Evolutionary conservation across 2,888 invertebrate species (phyloP), one percentile per base, ranked within the genome.

Genomic region (Chloroclysta siterata): DNA sequence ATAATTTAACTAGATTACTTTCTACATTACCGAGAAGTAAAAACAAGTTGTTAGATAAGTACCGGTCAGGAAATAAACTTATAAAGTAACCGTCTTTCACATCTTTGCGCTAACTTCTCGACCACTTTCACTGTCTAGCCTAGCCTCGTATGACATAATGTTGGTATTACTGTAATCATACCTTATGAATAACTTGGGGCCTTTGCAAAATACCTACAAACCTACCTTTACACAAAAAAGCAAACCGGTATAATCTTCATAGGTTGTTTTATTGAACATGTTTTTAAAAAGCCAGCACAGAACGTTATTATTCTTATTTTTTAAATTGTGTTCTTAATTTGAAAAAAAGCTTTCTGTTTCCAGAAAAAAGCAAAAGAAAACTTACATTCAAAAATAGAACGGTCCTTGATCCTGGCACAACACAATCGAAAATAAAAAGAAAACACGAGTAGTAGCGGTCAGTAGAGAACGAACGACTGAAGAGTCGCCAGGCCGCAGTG

Each of bases 401-500:
- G 75, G 73, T 76, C 77, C 77, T 73, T 71, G 79, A 71, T 76
- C 78, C 81, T 81, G 82, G 81, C 80, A 84, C 85, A 84, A 81
- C 89, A 88, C 85, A 80, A 69, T 75, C 68, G 67, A 76, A 74
- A 74, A 70, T 72, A 76, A 77, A 76, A 80, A 65, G 56, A 51
- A 50, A 54, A 60, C 65, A 61, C 65, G 65, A 65, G 65, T 61
- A 52, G 53, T 47, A 58, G 15, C 61, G 61, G 61, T 65, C 65
- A 61, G 65, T 59, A 50, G n/a, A 53, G 65, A 77, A 78, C 79
- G 81, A 80, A 76, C 79, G 85, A 92, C 91, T 92, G 91, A 79
- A 80, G 84, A 80, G 75, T 84, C 80, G 84, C 75, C 80, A 60
- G 66, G 82, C 87, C 87, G 89, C 87, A 87, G 91, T 89, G 90